Conservation (phyloP, 2,888 invertebrate species). For the Tricholauxania praeusta region DNA sequence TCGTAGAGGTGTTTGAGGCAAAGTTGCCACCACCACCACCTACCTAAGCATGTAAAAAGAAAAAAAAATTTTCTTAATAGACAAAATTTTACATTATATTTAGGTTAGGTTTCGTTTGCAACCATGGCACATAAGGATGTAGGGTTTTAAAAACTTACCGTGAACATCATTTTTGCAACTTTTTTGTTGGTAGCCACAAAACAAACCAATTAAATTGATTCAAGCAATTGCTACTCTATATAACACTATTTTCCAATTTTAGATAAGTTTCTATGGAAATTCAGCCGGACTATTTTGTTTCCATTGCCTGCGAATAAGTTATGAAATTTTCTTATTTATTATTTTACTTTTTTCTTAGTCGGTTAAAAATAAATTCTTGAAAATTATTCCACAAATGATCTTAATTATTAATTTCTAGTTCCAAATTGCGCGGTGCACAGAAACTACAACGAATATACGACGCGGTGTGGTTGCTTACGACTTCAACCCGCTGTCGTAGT, state of each 20-base stretch:
- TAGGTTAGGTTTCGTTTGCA: background rate
- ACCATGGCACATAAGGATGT: background rate
- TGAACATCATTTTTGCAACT: slow-evolving; percentile 60
- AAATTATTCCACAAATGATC: slow-evolving; percentile 36
- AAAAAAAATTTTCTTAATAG: background rate
- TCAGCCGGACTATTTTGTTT: slow-evolving; percentile 28
- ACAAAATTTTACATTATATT: background rate
- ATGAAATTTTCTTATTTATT: slow-evolving; percentile 27
- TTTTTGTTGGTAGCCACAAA: background rate
- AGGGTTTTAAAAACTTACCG: slow-evolving; percentile 54
- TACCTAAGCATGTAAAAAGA: background rate
- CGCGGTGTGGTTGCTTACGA: slow-evolving; percentile 40
- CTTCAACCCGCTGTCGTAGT: no score
- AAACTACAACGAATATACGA: slow-evolving; percentile 38
- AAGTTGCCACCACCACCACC: no score
- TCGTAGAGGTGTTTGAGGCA: no score
- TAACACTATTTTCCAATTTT: slow-evolving; percentile 3
- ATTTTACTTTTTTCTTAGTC: slow-evolving; percentile 28
- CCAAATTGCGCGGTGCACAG: slow-evolving; percentile 24
- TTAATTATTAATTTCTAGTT: slow-evolving; percentile 19
- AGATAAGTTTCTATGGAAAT: slow-evolving; percentile 32
- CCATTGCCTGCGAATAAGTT: slow-evolving; percentile 2
- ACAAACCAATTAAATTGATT: background rate
- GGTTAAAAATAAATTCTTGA: background rate
- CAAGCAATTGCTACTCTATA: background rate